Percentiles rank a stretch among this genome's conserved stretches.
These are phyloP conservation scores for Amphimedon queenslandica DNA, from an alignment of 37 sponge, comb jelly and placozoan genomes.

Conservation along the genomic window DNA sequence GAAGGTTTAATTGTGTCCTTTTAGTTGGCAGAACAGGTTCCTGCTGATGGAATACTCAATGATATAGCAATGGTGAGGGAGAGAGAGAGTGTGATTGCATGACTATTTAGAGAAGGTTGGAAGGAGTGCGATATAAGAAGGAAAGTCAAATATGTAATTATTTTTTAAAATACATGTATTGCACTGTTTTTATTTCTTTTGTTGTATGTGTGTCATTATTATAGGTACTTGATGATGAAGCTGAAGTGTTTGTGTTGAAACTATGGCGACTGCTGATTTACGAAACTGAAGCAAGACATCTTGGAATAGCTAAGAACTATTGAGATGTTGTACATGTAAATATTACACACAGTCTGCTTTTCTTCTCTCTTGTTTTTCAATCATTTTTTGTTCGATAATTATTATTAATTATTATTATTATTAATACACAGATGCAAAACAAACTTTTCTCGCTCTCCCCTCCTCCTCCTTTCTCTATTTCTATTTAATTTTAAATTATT, in stretches of 20 bases:
- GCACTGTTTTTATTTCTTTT: no score
- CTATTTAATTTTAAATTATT: no score
- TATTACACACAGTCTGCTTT: neutral
- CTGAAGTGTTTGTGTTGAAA: constrained; percentile 94
- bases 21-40: constrained; percentile 61
- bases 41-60: constrained; percentile 50
- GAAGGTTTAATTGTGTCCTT: neutral
- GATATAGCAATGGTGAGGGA: constrained; percentile 83
- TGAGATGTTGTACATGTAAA: constrained; percentile 2
- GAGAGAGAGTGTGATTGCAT: no score
- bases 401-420: neutral
- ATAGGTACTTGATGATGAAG: constrained; percentile 97
- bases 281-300: constrained; percentile 93
- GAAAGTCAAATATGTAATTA: no score
- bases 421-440: no score
- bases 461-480: neutral
- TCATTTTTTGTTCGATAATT: neutral
- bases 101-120: no score
- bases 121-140: no score
- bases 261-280: constrained; percentile 96
- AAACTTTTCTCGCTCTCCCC: no score
- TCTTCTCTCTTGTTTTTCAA: neutral
- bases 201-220: neutral
- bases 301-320: constrained; percentile 85
- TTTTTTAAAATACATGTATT: no score